Conservation (phyloP, 2,888 invertebrate species). For the Megastigmus dorsalis region DNA sequence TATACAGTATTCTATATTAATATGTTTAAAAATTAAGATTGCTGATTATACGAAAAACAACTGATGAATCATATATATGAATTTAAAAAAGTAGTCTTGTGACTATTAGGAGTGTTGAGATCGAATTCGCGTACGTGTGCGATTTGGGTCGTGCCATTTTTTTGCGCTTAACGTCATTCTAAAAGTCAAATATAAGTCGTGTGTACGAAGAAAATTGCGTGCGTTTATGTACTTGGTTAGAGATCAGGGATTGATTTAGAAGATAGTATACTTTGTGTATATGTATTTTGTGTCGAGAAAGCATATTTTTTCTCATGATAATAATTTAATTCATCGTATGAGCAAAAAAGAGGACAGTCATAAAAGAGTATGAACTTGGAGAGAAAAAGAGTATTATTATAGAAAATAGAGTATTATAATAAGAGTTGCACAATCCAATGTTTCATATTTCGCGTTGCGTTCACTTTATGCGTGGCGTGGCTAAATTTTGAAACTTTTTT, state of each 20-base stretch:
- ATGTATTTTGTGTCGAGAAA: conserved; percentile 47
- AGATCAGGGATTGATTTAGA: conserved; percentile 50
- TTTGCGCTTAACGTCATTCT: conserved; percentile 50
- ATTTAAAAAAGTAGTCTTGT: conserved; percentile 31
- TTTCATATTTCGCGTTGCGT: conserved; percentile 41
- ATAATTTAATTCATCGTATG: conserved; percentile 10
- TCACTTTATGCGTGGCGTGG: conserved; percentile 24
- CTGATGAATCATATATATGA: conserved; percentile 25
- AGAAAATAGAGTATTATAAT: conserved; percentile 45
- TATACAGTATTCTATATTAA: conserved; percentile 44
- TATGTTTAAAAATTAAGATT: conserved; percentile 37
- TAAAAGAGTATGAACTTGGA: conserved; percentile 31
- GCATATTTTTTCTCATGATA: conserved; percentile 37
- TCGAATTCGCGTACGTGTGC: conserved; percentile 32
- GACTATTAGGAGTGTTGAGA: conserved; percentile 25
- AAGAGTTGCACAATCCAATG: conserved; percentile 49
- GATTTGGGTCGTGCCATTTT: conserved; percentile 45
- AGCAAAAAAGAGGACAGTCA: conserved; percentile 14
- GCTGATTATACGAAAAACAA: conserved; percentile 24
- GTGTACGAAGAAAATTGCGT: conserved; percentile 31
- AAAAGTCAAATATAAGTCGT: conserved; percentile 40
- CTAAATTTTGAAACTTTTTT: conserved; percentile 47
- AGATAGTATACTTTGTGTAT: conserved; percentile 41
- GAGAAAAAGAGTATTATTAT: conserved; percentile 54
- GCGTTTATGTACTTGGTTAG: conserved; percentile 44